Evolutionary conservation across 2,888 invertebrate genomes (phyloP), one percentile per base, ranked within the genome.

Genomic region (Polydrusus tereticollis): DNA sequence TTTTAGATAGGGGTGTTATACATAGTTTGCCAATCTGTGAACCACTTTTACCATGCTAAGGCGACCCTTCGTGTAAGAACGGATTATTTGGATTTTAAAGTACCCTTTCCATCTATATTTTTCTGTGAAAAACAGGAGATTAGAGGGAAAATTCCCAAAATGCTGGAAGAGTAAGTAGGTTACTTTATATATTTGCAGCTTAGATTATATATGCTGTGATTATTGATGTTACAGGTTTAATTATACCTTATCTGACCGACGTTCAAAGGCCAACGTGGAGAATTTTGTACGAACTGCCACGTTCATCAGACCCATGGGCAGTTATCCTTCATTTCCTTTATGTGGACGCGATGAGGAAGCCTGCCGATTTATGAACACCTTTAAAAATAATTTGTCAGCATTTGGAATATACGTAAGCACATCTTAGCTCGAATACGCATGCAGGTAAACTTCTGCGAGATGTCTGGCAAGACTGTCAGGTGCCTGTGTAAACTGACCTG

Each of bases 81-180:
- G 7, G 55, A 71, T 36, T 71, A 71, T 18, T 7, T 71, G 16
- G 52, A 66, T 18, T 66, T 66, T 36, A 14, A 23, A 12, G 45
- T 55, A 4, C 66, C 65, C 1, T 71, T 59, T 52, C 71, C 71
- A 16, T 45, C 71, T 1, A 8, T 71, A 33, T 65, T 66, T 52
- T 52, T 71, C 21, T 71, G 71, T 14, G 71, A 71, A 36, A 52
- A 59, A 43, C 20, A 23, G 21, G 66, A 65, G 20, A 58, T 70
- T 23, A 6, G 20, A 12, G 64, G 70, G 6, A 70, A 69, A 63
- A 36, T 57, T 29, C 57, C 43, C 14, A 29, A 20, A 20, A 55
- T 69, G 52, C 21, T 69, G 16, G 23, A 69, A 33, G 4, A 55
- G 69, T 69, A 52, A 59, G 47, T 45, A 20, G 16, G 20, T 20